Conservation (phyloP, 2,113 vertebrate genomes). For the Protomyctophum bolini region DNA sequence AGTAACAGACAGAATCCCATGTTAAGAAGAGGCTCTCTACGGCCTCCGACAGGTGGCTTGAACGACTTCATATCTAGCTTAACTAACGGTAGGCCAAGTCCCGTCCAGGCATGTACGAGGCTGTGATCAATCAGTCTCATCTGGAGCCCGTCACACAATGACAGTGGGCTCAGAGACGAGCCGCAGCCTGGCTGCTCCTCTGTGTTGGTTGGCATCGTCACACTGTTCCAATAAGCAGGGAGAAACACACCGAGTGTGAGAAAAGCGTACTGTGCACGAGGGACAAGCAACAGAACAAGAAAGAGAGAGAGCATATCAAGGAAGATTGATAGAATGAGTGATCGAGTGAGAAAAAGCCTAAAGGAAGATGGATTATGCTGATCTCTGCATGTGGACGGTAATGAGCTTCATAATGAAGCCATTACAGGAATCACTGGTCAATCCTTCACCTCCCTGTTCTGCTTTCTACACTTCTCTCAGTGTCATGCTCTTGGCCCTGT, state of each 20-base stretch:
- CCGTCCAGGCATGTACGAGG: conserved; percentile 10
- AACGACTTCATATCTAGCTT: not conserved
- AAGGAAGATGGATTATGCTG: not conserved
- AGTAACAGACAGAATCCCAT: not conserved
- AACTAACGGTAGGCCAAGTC: too few relatives aligned
- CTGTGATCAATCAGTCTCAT: conserved; percentile 42
- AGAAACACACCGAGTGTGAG: conserved; percentile 21
- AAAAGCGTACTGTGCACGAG: conserved; percentile 19
- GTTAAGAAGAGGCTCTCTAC: not conserved
- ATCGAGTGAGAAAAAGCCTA: not conserved
- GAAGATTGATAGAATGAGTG: not conserved
- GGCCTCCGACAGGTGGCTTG: conserved; percentile 18
- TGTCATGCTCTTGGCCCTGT: not conserved
- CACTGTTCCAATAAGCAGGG: conserved; percentile 34
- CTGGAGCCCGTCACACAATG: conserved; percentile 37
- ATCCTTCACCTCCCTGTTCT: not conserved
- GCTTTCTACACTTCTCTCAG: not conserved
- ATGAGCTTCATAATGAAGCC: not conserved
- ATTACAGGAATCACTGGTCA: not conserved
- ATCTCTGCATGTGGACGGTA: not conserved
- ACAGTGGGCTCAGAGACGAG: conserved; percentile 31
- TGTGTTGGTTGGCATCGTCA: conserved; percentile 24
- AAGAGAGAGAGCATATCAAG: not conserved
- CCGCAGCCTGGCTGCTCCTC: conserved; percentile 6
- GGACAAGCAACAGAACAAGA: not conserved